Conservation (phyloP, 2,113 vertebrate species). For the Parus major region DNA sequence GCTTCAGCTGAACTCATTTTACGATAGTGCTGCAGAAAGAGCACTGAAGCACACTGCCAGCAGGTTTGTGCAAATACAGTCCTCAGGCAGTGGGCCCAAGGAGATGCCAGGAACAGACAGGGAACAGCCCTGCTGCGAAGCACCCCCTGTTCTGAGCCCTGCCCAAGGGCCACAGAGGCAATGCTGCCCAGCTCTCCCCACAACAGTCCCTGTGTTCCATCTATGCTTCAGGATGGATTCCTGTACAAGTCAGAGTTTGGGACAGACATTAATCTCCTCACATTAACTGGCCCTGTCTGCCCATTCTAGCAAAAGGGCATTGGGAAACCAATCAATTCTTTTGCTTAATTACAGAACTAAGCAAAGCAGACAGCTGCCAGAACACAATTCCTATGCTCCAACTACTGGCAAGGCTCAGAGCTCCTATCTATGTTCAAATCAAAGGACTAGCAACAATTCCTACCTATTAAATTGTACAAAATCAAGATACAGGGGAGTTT, state of each 20-base stretch:
- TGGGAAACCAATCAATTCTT: not conserved
- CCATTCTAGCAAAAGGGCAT: not conserved
- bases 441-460: not conserved
- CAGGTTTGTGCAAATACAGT: not conserved
- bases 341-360: not conserved
- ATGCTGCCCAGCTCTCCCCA: not conserved
- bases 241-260: not conserved
- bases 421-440: not conserved
- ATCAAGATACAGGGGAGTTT: not conserved
- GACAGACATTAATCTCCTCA: not conserved
- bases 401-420: not conserved
- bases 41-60: not conserved
- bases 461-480: not conserved
- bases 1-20: not conserved
- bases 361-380: not conserved
- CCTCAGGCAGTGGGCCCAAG: not conserved
- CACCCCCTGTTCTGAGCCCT: fast-evolving
- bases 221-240: not conserved
- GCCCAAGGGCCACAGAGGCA: fast-evolving
- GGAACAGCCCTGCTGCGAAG: not conserved
- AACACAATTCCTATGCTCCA: not conserved
- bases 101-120: not conserved
- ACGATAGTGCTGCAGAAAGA: not conserved
- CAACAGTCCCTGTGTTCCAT: not conserved
- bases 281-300: not conserved